Base-by-base conservation (phyloP, 2,888 invertebrate genomes). In the Brachypterus glaber region DNA sequence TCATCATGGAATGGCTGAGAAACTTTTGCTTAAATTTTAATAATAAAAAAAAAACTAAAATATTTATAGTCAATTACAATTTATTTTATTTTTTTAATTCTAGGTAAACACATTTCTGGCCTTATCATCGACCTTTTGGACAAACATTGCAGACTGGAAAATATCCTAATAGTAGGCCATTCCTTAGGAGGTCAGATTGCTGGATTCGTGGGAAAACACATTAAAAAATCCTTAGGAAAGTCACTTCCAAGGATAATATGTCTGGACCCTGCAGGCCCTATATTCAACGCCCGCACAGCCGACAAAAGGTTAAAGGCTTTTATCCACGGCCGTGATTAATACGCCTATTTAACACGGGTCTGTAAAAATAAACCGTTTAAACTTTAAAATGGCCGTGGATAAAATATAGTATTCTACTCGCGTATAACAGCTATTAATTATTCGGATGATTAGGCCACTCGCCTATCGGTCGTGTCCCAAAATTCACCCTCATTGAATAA, bases 231-330 rank as follows among this genome's bases (percentile, higher is more conserved):
- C 12, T 46, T 50, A 3, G 46, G 50, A 8, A 33, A 48, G 33
- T 49, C 45, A 35, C 29, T 58, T 17, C 49, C 50, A 1, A 49
- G 57, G 18, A 52, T 58, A 12, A 39, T 56, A 14, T 57, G 54
- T 4, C 41, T 58, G 7, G 58, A 58, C 43, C 58, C 58, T n/a
- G 58, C 57, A 34, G 58, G 45, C 4, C 45, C 45, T 18, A 37
- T 45, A 2, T 45, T 45, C 33, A 15, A 16, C 16, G 24, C 18
- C 2, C 17, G 40, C 9, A 43, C 45, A 1, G 26, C 33, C 11
- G 25, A 37, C 1, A 36, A 37, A 33, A 8, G 33, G 12, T 12
- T 29, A 12, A 29, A 29, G n/a, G n/a, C n/a, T n/a, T n/a, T n/a
- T n/a, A n/a, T n/a, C n/a, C n/a, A n/a, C n/a, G n/a, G n/a, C n/a